Conservation (phyloP, 1,140 invertebrate species). For the Drosophila oshimai region DNA sequence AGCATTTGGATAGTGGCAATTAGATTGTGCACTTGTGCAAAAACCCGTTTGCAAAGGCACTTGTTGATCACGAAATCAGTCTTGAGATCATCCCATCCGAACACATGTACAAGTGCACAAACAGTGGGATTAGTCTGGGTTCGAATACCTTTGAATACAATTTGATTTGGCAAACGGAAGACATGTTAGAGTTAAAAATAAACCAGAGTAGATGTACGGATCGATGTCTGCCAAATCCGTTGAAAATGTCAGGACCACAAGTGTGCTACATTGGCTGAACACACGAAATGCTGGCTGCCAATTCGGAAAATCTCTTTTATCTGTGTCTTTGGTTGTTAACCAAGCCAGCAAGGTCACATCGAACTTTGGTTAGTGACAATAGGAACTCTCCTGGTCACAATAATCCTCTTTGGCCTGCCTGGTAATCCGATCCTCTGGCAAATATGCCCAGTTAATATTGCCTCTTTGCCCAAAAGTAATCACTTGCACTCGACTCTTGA, state of each 20-base stretch:
- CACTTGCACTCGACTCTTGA: slow-evolving; percentile 49
- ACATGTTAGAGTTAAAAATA: slow-evolving; percentile 59
- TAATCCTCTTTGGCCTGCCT: neutral
- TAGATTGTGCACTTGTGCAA: slow-evolving; percentile 4
- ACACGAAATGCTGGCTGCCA: slow-evolving; percentile 20
- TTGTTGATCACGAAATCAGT: slow-evolving; percentile 6
- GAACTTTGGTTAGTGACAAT: neutral
- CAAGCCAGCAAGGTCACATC: slow-evolving; percentile 30
- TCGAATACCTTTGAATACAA: neutral
- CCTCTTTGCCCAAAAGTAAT: slow-evolving; percentile 57
- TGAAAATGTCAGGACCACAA: slow-evolving; percentile 68
- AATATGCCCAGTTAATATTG: slow-evolving; percentile 58
- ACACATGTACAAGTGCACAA: slow-evolving; percentile 3
- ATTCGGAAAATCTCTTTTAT: slow-evolving; percentile 22
- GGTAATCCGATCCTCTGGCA: slow-evolving; percentile 53
- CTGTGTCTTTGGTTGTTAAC: slow-evolving; percentile 39
- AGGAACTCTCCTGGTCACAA: neutral
- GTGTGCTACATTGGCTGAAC: slow-evolving; percentile 42
- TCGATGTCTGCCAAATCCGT: slow-evolving; percentile 36
- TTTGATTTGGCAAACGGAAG: slow-evolving; percentile 12
- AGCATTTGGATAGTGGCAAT: slow-evolving; percentile 18
- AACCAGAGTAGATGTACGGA: slow-evolving; percentile 21
- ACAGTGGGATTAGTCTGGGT: neutral
- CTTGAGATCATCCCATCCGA: neutral
- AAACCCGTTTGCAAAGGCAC: slow-evolving; percentile 23